Base-by-base conservation (phyloP, 2,888 invertebrate species). In the Gasteruption jaculator region DNA sequence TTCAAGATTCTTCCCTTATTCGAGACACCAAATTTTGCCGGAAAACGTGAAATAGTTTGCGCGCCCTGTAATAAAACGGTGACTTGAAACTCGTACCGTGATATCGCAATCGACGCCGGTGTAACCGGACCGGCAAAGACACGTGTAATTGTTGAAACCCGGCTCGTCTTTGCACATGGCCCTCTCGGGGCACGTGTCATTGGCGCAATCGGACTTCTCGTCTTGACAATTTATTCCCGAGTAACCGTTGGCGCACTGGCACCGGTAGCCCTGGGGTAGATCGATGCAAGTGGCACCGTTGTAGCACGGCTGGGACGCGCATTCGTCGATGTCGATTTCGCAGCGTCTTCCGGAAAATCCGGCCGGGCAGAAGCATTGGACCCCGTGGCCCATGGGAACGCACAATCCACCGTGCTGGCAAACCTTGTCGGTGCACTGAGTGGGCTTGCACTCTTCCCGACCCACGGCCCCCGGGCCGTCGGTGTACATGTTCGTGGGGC, bases 101-200 rank as follows among this genome's bases (percentile, higher is more conserved):
- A 91, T 76, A 65, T 93, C 91, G 64, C 93, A 94, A 62, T 91
- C 89, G 41, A 85, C 77, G 25, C 96, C 97, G 12, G 94, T 92
- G 64, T 94, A 97, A 37, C 96, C 96, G 48, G 91, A 85, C 63
- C 93, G 78, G 65, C 97, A 97, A 7, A 96, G 76, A 64, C 97
- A 97, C 1, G 92, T 91, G 60, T 83, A 86, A 62, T 93, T 93
- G 57, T 87, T 89, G 55, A 80, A 82, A 44, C 88, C 91, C 14
- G 87, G 93, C 71, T 86, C 90, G 69, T 96, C 92, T 73, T 95
- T 94, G 71, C 97, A 97, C 90, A 94, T 93, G 3, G 95, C 95
- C 60, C 93, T 78, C 63, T 93, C 94, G 1, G 92, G 91, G 58
- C 97, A 97, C 0, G 95, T 91, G 48, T 90, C 87, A 62, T 86